Conservation (phyloP, 2,797 vertebrate genomes). For the Melanotaenia maccullochi region DNA sequence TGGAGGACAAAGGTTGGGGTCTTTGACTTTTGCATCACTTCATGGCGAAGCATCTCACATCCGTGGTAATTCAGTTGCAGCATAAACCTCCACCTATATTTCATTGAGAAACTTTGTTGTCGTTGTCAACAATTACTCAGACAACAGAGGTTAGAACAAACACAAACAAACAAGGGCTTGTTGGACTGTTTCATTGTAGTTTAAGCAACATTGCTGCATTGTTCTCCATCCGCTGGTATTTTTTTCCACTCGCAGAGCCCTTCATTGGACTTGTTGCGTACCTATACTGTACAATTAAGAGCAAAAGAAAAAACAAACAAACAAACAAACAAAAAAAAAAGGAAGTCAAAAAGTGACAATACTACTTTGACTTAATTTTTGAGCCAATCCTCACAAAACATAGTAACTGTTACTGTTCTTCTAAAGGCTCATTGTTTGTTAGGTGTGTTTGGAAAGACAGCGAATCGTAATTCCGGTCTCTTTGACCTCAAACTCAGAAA, state of each 20-base stretch:
- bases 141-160: background rate
- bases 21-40: slow-evolving; percentile 22
- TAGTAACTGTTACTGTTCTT: slow-evolving; percentile 14
- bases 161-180: too few species aligned
- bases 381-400: background rate
- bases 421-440: slow-evolving; percentile 24
- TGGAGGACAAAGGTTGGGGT: too few species aligned
- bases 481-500: slow-evolving; percentile 8
- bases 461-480: slow-evolving; percentile 9
- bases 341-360: background rate
- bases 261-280: background rate
- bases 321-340: too few species aligned
- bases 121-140: background rate
- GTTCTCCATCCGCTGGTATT: background rate
- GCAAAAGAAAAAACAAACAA: background rate
- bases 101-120: background rate
- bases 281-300: slow-evolving; percentile 1
- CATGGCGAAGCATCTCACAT: slow-evolving; percentile 6
- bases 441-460: slow-evolving; percentile 25
- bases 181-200: slow-evolving; percentile 9
- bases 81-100: background rate
- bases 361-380: background rate
- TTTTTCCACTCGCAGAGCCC: background rate
- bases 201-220: slow-evolving; percentile 16
- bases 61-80: background rate